Evolutionary conservation across 2,797 vertebrate species (phyloP).

Genomic region (Megalops cyprinoides): DNA sequence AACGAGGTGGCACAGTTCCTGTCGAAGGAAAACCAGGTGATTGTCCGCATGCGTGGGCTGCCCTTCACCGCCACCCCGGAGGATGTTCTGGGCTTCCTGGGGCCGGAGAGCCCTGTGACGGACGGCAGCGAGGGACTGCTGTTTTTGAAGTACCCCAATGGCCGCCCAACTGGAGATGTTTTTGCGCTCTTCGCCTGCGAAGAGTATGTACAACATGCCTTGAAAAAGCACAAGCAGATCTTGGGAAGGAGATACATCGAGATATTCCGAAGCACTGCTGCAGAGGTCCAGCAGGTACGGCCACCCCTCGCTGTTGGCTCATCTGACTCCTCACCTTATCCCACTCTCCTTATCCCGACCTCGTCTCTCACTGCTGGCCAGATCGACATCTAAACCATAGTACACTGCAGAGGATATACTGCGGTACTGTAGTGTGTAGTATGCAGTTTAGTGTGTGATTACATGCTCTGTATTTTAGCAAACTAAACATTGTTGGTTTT

Average conservation of each 20-base stretch:
- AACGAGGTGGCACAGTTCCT: slow-evolving; percentile 96
- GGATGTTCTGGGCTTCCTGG: slow-evolving; percentile 89
- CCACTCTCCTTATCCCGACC: too few relatives aligned
- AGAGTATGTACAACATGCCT: slow-evolving; percentile 90
- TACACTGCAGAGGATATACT: too few relatives aligned
- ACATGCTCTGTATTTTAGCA: too few relatives aligned
- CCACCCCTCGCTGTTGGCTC: too few relatives aligned
- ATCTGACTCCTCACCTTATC: too few relatives aligned
- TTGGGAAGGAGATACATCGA: slow-evolving; percentile 97
- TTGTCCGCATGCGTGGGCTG: slow-evolving; percentile 90
- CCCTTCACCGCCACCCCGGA: slow-evolving; percentile 88
- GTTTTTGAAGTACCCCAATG: slow-evolving; percentile 94
- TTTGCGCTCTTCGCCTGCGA: slow-evolving; percentile 96
- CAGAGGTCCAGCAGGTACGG: slow-evolving; percentile 83
- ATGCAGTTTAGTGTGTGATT: too few relatives aligned
- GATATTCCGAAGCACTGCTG: slow-evolving; percentile 93
- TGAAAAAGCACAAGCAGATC: slow-evolving; percentile 96
- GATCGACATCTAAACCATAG: too few relatives aligned
- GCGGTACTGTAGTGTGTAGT: too few relatives aligned
- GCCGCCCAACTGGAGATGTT: slow-evolving; percentile 92
- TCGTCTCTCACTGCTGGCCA: too few relatives aligned
- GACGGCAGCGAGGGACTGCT: slow-evolving; percentile 89
- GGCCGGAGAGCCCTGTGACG: slow-evolving; percentile 87
- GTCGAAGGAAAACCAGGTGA: slow-evolving; percentile 95
- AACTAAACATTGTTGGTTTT: too few relatives aligned